Base-by-base conservation (phyloP, 2,888 invertebrate genomes). In the Eupithecia abbreviata region DNA sequence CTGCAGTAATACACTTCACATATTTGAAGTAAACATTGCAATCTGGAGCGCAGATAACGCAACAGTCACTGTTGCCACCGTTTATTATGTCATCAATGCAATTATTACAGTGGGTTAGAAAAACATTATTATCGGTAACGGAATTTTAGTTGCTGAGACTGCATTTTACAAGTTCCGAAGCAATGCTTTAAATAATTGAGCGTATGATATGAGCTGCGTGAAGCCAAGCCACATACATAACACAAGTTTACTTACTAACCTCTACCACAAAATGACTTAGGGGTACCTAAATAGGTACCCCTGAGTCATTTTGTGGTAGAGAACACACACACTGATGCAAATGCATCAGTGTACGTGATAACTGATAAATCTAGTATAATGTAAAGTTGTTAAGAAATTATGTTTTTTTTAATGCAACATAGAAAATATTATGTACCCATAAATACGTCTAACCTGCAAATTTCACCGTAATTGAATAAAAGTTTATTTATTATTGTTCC, bases 11-110 rank as follows among this genome's bases (percentile, higher is more conserved):
- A 65, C 76, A 75, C 66, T 78, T 70, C 71, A 80, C 74, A 72
- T 76, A 79, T 79, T 71, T 73, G 76, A 81, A 80, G 81, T 80
- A 79, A 82, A 81, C 79, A 77, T 79, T 77, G 81, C 80, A 81
- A 79, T 76, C 65, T 69, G n/a, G 47, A 66, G 30, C 49, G 70
- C 41, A 74, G 66, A 58, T 55, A 72, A 58, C 66, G 65, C 47
- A 71, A 68, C 67, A 73, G 74, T 76, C 72, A 45, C 71, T 72
- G 43, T 75, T 47, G 62, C 66, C 62, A 72, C 30, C 62, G 65
- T 72, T 72, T 49, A 76, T 77, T 76, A 75, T 79, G 74, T 77
- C 77, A 77, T 70, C 67, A 65, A 51, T 75, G 69, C 75, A 76
- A 76, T 79, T 73, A 75, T 70, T 67, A n/a, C 58, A 71, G 68